phyloP scores from a whole-genome alignment of 2,888 invertebrate species.

The Glaucopsyche alexis region DNA sequence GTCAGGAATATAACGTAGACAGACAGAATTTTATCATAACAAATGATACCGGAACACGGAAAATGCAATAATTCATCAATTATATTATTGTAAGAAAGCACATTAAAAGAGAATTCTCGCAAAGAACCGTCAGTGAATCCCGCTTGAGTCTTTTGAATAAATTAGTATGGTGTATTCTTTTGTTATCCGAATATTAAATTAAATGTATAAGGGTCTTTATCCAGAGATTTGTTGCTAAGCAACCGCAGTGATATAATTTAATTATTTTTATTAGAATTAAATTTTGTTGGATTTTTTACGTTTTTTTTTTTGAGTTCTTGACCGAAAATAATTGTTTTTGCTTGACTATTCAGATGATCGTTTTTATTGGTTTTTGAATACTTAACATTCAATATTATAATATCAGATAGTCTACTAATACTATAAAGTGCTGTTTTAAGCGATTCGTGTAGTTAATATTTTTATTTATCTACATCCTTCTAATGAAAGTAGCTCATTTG shows the following conservation, averaged over 20 bases:
- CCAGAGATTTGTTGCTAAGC: constrained; percentile 27
- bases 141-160: constrained; percentile 31
- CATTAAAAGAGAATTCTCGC: constrained; percentile 38
- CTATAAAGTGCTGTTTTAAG: too few relatives aligned
- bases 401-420: too few relatives aligned
- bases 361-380: background rate
- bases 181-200: constrained; percentile 32
- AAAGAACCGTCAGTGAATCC: constrained; percentile 28
- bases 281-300: constrained; percentile 12
- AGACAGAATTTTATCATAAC: background rate
- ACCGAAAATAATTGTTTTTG: background rate
- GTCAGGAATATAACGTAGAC: background rate
- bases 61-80: constrained; percentile 19
- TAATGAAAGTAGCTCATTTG: too few relatives aligned
- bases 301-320: constrained; percentile 3
- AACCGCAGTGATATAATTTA: background rate
- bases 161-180: constrained; percentile 32
- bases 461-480: too few relatives aligned
- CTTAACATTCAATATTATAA: background rate
- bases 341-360: background rate
- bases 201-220: constrained; percentile 31
- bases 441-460: too few relatives aligned
- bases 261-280: constrained; percentile 20
- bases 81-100: constrained; percentile 10
- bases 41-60: constrained; percentile 2